Evolutionary conservation across 2,888 invertebrate genomes (phyloP).

Genomic region (Epinotia ramella): DNA sequence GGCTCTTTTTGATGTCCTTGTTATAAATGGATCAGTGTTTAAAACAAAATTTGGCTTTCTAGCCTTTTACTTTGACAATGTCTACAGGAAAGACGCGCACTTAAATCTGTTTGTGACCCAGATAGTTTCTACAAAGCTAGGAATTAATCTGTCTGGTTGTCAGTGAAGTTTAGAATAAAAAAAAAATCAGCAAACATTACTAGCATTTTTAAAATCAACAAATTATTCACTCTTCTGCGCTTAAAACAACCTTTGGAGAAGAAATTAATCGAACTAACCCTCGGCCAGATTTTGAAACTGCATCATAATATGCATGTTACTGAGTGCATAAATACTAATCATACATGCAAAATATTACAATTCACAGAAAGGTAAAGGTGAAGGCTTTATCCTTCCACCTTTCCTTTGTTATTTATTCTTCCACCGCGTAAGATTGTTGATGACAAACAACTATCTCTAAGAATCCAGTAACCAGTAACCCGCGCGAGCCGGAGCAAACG

Average conservation of each 20-base stretch:
- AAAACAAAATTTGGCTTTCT: no score
- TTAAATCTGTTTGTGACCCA: no score
- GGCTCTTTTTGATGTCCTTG: neutral
- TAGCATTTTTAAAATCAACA: neutral
- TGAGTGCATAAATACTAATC: neutral
- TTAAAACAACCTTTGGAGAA: neutral
- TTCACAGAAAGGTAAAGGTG: neutral
- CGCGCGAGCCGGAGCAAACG: slow-evolving; percentile 51
- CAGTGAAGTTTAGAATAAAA: no score
- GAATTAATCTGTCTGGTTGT: no score
- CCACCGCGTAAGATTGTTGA: neutral
- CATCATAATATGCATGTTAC: no score
- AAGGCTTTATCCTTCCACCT: neutral
- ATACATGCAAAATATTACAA: neutral
- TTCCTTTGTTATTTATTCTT: neutral
- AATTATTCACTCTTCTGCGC: no score
- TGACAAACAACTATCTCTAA: slow-evolving; percentile 16
- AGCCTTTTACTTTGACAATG: no score
- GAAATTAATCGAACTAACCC: neutral
- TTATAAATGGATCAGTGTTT: no score
- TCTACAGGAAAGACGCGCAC: no score
- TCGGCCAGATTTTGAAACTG: neutral
- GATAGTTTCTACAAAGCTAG: no score
- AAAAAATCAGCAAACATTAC: no score
- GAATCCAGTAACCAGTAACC: slow-evolving; percentile 17